Evolutionary conservation across 2,113 vertebrate species (phyloP).

Genomic region (Agelaius phoeniceus): DNA sequence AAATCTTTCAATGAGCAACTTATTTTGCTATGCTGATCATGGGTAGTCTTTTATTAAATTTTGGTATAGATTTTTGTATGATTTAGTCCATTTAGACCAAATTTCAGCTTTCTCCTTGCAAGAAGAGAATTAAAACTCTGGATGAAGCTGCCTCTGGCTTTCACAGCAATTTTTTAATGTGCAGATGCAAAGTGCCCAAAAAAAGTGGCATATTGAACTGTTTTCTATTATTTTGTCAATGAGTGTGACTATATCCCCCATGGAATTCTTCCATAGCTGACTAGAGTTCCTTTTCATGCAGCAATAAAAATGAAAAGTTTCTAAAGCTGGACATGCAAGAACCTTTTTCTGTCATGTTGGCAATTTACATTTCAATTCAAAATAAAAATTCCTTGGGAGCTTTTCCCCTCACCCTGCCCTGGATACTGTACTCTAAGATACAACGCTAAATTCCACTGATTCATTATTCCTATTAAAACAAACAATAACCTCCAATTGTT

Average conservation of each 20-base stretch:
- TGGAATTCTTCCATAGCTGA: background rate
- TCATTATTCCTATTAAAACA: slow-evolving; percentile 82
- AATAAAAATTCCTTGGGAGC: slow-evolving; percentile 40
- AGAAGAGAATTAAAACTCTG: background rate
- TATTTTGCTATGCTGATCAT: background rate
- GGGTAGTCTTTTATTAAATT: background rate
- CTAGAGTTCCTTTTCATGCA: background rate
- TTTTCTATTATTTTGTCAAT: background rate
- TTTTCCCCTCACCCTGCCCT: background rate
- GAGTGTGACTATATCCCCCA: background rate
- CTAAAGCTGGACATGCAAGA: background rate
- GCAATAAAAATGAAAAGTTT: background rate
- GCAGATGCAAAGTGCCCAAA: background rate
- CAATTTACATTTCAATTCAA: slow-evolving; percentile 49
- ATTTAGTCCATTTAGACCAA: background rate
- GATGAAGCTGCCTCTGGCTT: background rate
- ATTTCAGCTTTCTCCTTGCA: background rate
- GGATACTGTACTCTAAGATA: slow-evolving; percentile 45
- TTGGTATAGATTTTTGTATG: background rate
- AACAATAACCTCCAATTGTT: slow-evolving; percentile 77
- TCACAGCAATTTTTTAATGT: background rate
- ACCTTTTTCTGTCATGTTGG: slow-evolving; percentile 37
- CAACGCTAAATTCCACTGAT: slow-evolving; percentile 73
- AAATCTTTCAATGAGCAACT: background rate
- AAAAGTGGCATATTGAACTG: background rate